Conservation (phyloP, 2,888 invertebrate species). For the Acronicta alni region DNA sequence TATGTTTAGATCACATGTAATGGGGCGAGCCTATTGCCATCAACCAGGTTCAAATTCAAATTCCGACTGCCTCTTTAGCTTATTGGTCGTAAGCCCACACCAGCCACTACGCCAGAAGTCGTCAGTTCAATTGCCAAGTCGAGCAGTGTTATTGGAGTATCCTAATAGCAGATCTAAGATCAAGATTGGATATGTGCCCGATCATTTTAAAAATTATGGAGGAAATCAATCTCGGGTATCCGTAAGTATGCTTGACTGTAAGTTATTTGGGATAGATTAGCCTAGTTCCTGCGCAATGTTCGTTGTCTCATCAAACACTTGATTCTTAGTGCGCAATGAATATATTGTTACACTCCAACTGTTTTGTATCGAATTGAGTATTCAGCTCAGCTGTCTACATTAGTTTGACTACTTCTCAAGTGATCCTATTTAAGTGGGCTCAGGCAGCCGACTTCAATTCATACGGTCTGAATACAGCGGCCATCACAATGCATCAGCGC, state of each 20-base stretch:
- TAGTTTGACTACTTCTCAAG: conserved; percentile 57
- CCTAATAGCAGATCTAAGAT: too few species aligned
- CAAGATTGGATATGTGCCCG: too few species aligned
- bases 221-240: conserved; percentile 23
- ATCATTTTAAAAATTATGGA: conserved; percentile 15
- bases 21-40: too few species aligned
- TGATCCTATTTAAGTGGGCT: conserved; percentile 69
- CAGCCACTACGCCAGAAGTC: too few species aligned
- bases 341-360: conserved; percentile 23
- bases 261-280: not conserved
- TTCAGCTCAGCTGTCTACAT: conserved; percentile 55
- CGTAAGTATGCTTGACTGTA: conserved; percentile 4
- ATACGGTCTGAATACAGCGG: conserved; percentile 84
- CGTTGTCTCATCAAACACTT: conserved; percentile 13
- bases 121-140: too few species aligned
- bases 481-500: conserved; percentile 88
- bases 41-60: too few species aligned
- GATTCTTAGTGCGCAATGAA: conserved; percentile 13
- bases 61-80: too few species aligned
- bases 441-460: conserved; percentile 75
- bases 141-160: too few species aligned
- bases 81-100: too few species aligned
- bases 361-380: conserved; percentile 42
- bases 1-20: too few species aligned
- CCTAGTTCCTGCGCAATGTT: conserved; percentile 1